Base-by-base conservation (phyloP, 1,140 invertebrate genomes). In the Magallana gigas region DNA sequence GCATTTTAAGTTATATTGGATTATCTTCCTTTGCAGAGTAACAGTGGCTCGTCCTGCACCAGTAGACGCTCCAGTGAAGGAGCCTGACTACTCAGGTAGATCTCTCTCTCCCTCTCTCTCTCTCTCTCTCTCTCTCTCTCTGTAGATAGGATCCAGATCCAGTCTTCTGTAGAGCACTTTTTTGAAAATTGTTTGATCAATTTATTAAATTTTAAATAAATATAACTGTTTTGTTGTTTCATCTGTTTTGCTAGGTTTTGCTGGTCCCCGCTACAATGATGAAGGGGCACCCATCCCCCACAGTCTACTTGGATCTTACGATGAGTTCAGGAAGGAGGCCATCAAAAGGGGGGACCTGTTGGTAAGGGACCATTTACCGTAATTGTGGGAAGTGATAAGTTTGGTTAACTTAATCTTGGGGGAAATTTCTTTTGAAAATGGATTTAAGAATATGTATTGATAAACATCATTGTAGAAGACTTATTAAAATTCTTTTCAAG, bases 221-320 rank as follows among this genome's bases (percentile, higher is more conserved):
- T n/a, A 5, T 18, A n/a, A 16, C 48, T 58, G 14, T 16, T 18
- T 84, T 48, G 11, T 2, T n/a, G 60, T 84, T 62, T 8, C 84
- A 29, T 89, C 1, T 23, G 36, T 86, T 83, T 29, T 88, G 84
- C 2, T 83, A 93, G 93, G 91, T 68, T 91, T 91, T 91, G 89
- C 90, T 88, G 94, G 94, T n/a, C 93, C 94, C 16, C 88, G 93
- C 14, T 94, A 94, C 88, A 90, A 94, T 71, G 12, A 59, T 9
- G 84, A 90, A 80, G 94, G 94, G 1, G 87, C 92, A 83, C 92
- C 94, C 6, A 90, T 95, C 29, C 88, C 92, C 6, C 90, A 95
- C 88, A 95, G 94, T 86, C 93, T 95, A 81, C 92, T 95, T 23
- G 94, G 94, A 16, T 91, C 86, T 62, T 93, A 93, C 62, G 93